phyloP scores from a whole-genome alignment of 2,113 vertebrate species.

The Brevimyrus niger region DNA sequence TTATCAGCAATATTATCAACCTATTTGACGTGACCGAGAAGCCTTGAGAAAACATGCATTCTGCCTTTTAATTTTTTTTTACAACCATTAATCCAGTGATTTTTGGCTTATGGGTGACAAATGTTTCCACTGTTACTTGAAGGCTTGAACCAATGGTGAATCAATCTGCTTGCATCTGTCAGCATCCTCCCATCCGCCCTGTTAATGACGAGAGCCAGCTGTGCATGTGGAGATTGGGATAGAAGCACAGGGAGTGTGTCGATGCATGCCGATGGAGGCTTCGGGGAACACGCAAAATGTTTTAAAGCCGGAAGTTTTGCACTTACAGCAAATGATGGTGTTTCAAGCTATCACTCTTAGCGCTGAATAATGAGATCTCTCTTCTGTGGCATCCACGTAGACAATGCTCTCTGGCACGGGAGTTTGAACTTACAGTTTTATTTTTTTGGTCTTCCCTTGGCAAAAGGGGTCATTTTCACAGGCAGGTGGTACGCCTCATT shows the following conservation, averaged over 20 bases:
- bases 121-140: constrained; percentile 8
- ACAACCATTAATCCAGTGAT: background rate
- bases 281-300: background rate
- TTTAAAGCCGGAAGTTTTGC: constrained; percentile 9
- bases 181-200: background rate
- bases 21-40: background rate
- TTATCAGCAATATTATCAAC: constrained; percentile 3
- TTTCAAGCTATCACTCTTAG: background rate
- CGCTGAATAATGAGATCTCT: constrained; percentile 32
- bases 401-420: constrained; percentile 12
- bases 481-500: constrained; percentile 19
- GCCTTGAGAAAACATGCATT: background rate
- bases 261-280: background rate
- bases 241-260: background rate
- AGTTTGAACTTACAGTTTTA: constrained; percentile 7
- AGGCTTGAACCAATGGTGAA: constrained; percentile 9
- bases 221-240: background rate
- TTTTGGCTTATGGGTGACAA: background rate
- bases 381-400: constrained; percentile 24
- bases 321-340: background rate
- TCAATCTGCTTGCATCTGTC: background rate
- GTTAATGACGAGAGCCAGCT: background rate
- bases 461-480: constrained; percentile 20
- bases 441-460: constrained; percentile 29
- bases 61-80: background rate